Evolutionary conservation across 2,113 vertebrate species (phyloP).

Genomic region (Anoplopoma fimbria): DNA sequence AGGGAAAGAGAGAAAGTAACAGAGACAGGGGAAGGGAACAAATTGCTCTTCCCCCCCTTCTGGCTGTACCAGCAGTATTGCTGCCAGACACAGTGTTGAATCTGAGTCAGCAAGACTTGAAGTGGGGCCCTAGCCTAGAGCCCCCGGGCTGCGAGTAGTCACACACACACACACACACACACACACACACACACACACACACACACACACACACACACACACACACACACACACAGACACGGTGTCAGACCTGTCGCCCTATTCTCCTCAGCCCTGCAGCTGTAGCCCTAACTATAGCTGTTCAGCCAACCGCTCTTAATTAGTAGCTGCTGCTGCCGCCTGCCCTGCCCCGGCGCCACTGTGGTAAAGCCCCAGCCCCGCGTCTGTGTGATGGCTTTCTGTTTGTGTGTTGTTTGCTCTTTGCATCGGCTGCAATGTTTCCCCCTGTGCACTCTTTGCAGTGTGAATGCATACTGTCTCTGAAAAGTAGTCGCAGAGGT

Average conservation of each 20-base stretch:
- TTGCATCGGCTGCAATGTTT: slow-evolving; percentile 30
- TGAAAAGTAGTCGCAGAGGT: not conserved
- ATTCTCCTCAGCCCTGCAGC: slow-evolving; percentile 73
- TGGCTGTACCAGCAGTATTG: slow-evolving; percentile 60
- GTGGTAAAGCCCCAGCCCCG: slow-evolving; percentile 75
- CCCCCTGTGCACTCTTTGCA: slow-evolving; percentile 12
- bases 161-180: slow-evolving; percentile 28
- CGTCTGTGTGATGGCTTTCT: slow-evolving; percentile 51
- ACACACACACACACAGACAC: slow-evolving; percentile 43
- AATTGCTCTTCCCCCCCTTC: slow-evolving; percentile 43
- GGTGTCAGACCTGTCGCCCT: slow-evolving; percentile 76
- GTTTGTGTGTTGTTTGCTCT: slow-evolving; percentile 61
- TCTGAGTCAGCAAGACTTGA: slow-evolving; percentile 79
- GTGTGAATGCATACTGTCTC: not conserved
- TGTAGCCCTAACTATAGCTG: slow-evolving; percentile 69
- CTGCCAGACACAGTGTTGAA: slow-evolving; percentile 68
- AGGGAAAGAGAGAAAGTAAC: slow-evolving; percentile 20
- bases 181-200: slow-evolving; percentile 22
- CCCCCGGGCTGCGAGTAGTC: slow-evolving; percentile 54
- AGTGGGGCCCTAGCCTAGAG: slow-evolving; percentile 62
- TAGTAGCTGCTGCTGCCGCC: slow-evolving; percentile 77
- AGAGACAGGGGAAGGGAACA: slow-evolving; percentile 37
- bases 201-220: slow-evolving; percentile 29
- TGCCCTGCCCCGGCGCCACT: slow-evolving; percentile 77
- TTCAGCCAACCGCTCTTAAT: slow-evolving; percentile 78